Evolutionary conservation across 2,797 vertebrate species (phyloP).

Genomic region (Sardinella longiceps): DNA sequence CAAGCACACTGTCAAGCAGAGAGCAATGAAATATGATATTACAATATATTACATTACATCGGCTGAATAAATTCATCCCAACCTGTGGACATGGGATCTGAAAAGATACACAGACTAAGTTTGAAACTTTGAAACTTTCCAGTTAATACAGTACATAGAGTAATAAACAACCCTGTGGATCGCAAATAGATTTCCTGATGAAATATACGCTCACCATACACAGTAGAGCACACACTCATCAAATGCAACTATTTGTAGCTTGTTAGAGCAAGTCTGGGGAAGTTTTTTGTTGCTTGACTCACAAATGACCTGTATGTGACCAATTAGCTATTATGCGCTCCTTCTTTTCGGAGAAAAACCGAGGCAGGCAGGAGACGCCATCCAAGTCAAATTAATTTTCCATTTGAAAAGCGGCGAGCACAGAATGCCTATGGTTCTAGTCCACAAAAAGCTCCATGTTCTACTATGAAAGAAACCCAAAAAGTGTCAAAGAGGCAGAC

Average conservation of each 20-base stretch:
- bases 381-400: constrained; percentile 37
- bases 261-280: not conserved
- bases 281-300: not conserved
- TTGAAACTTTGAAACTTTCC: no score
- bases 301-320: constrained; percentile 15
- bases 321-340: not conserved
- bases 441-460: constrained; percentile 31
- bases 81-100: not conserved
- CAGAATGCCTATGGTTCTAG: constrained; percentile 27
- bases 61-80: no score
- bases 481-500: not conserved
- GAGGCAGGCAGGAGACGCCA: constrained; percentile 5
- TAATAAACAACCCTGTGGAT: no score
- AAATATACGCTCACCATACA: not conserved
- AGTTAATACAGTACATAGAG: no score
- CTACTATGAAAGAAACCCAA: not conserved
- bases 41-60: no score
- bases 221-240: no score
- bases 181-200: not conserved
- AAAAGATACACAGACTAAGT: not conserved
- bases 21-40: no score
- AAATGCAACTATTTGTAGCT: not conserved
- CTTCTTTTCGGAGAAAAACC: constrained; percentile 18
- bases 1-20: not conserved
- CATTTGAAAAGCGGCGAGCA: constrained; percentile 27